Percentiles rank a stretch among this genome's conserved stretches.
Conservation (phyloP, 2,113 vertebrate species). For the Hemiscyllium ocellatum region DNA sequence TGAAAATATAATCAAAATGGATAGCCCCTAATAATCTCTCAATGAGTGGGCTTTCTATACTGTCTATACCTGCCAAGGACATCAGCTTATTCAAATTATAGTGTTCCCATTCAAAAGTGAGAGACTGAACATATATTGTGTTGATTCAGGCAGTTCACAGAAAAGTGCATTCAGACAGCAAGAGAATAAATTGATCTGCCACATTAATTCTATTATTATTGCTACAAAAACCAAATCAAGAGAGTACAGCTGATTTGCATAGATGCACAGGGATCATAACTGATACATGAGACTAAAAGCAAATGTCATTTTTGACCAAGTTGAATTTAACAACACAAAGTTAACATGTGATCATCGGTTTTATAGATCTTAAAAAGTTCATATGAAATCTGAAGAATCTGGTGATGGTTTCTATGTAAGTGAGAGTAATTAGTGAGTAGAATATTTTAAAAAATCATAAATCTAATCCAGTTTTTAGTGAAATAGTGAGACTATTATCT, state of each 20-base stretch:
- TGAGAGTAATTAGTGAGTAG: background rate
- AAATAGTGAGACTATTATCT: background rate
- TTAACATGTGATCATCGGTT: background rate
- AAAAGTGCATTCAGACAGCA: background rate
- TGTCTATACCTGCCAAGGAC: background rate
- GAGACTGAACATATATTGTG: background rate
- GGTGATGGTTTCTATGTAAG: background rate
- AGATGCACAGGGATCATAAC: background rate
- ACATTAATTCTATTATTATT: background rate
- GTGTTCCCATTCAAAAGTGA: background rate
- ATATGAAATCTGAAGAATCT: background rate
- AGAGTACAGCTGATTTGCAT: background rate
- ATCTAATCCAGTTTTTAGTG: background rate
- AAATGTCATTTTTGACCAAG: background rate
- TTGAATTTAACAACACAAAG: background rate
- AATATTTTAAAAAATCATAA: background rate
- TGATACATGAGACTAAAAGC: background rate
- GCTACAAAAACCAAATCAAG: background rate
- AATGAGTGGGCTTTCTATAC: background rate
- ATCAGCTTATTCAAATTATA: background rate
- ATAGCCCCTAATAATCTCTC: background rate
- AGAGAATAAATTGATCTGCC: background rate
- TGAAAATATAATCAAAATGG: background rate
- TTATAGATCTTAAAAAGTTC: background rate
- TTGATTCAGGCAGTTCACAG: background rate